Base-by-base conservation (phyloP, 2,113 vertebrate species). In the Apodemus speciosus region DNA sequence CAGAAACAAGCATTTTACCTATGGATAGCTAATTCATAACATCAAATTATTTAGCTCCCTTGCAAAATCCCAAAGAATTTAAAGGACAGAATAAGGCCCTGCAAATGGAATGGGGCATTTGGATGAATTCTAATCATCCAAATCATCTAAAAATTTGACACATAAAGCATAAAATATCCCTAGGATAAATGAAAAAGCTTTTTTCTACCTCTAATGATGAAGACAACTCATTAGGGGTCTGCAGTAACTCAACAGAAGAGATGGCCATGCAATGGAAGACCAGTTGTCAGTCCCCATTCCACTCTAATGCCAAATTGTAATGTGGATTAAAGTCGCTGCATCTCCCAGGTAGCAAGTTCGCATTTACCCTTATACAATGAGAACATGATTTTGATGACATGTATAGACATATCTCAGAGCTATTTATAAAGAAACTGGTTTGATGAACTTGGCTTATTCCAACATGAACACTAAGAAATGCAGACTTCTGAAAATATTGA, bases 1-100 rank as follows among this genome's bases (percentile, higher is more conserved):
- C 9, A 89, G n/a, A 62, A 85, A 38, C 30, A 76, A 46, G 89
- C 86, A 76, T 21, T 60, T 46, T 46, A 64, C 77, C 51, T 51
- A 64, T 2, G 25, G 11, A 2, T 77, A 77, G 40, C 40, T 92
- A 85, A 94, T 72, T 72, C 60, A 35, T 64, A 83, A 38, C 3
- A 77, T 62, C 68, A 88, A 93, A 53, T 71, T n/a, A 62, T 91
- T 93, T 75, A 69, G 40, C 46, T 93, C 40, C 9, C n/a, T 85
- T 58, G 23, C 2, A 53, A 92, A 20, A 77, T 72, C 40, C 58
- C 6, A 43, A 62, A 85, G 51, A 89, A 88, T 85, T 76, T 71
- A 92, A 56, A 21, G 13, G 2, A 85, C n/a, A 66, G 9, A 86
- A 56, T 79, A 71, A 0, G 32, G 35, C 30, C 53, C 60, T 77